A percentile compares a stretch with the other conserved stretches of the same genome.
Conservation (phyloP, 1,140 invertebrate species). For the Grapholita molesta region DNA sequence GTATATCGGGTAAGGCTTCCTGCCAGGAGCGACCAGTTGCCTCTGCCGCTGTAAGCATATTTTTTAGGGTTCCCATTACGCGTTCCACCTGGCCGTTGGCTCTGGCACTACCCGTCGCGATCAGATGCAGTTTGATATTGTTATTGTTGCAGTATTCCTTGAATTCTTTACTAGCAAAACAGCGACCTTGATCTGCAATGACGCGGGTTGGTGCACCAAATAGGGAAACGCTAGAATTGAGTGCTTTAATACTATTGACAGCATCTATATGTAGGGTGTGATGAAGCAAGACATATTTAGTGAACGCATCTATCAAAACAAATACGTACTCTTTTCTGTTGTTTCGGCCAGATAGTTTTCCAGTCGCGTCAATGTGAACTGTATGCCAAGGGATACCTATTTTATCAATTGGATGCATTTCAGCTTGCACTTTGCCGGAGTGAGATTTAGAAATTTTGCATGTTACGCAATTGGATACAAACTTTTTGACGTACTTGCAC, state of each 20-base stretch:
- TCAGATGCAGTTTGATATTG: conserved; percentile 29
- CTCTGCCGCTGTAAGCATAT: conserved; percentile 31
- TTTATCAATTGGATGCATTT: not conserved
- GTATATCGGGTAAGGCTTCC: conserved; percentile 34
- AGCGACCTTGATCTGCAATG: conserved; percentile 38
- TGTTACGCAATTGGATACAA: conserved; percentile 28
- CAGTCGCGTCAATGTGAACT: not conserved
- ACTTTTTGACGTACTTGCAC: conserved; percentile 33
- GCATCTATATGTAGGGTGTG: conserved; percentile 28
- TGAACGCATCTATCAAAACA: conserved; percentile 17
- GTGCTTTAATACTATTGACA: conserved; percentile 1
- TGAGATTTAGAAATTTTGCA: not conserved
- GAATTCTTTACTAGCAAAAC: conserved; percentile 36
- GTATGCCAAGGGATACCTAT: not conserved
- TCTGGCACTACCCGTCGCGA: conserved; percentile 29
- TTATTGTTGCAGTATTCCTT: conserved; percentile 30
- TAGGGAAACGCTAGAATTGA: conserved; percentile 24
- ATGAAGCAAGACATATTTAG: conserved; percentile 27
- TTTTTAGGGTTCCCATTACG: conserved; percentile 31
- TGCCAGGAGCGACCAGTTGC: conserved; percentile 35
- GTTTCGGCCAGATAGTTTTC: conserved; percentile 9
- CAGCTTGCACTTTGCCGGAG: not conserved
- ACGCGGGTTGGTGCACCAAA: conserved; percentile 32
- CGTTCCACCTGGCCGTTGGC: conserved; percentile 39
- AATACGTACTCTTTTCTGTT: conserved; percentile 17